Base-by-base conservation (phyloP, 1,140 invertebrate species). In the Rhynchophorus ferrugineus region DNA sequence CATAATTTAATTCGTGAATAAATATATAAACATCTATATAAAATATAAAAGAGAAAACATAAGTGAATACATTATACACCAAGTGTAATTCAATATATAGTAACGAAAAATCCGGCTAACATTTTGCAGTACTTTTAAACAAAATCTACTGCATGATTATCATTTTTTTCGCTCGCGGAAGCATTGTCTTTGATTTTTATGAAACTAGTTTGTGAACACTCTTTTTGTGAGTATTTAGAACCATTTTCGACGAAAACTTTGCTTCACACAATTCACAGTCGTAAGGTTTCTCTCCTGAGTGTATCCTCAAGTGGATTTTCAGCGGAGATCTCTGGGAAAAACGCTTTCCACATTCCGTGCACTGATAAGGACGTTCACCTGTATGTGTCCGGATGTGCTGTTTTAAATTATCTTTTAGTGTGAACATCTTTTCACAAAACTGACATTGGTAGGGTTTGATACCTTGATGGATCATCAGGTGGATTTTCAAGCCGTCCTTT, bases 381-480 rank as follows among this genome's bases (percentile, higher is more conserved):
- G 82, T 85, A 70, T 88, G 85, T 60, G 83, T 75, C 60, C 84
- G 71, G 56, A 85, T 80, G 68, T 89, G 87, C 14, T 85, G 83
- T 47, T 83, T 79, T 34, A 63, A 44, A 14, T 54, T 63, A 3
- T 52, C 52, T 6, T 41, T 53, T 33, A 56, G 43, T 5, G 53
- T 49, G 41, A 64, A 64, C 2, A 24, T 49, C 46, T 54, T 60
- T 13, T 49, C 44, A 33, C 62, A 64, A 2, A 58, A 41, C 8
- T 56, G 55, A 41, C 69, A 70, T 11, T 52, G 16, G 9, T 61
- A 54, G 2, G 63, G 63, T 37, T 59, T 84, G 59, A 84, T 78
- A 1, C 83, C 82, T 0, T 81, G 82, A 55, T 85, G 82, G 39
- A 74, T 74, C 9, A 80, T 69, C 77, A 84, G 81, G 61, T 86